Base-by-base conservation (phyloP, 2,113 vertebrate species). In the Dipodomys ordii region DNA sequence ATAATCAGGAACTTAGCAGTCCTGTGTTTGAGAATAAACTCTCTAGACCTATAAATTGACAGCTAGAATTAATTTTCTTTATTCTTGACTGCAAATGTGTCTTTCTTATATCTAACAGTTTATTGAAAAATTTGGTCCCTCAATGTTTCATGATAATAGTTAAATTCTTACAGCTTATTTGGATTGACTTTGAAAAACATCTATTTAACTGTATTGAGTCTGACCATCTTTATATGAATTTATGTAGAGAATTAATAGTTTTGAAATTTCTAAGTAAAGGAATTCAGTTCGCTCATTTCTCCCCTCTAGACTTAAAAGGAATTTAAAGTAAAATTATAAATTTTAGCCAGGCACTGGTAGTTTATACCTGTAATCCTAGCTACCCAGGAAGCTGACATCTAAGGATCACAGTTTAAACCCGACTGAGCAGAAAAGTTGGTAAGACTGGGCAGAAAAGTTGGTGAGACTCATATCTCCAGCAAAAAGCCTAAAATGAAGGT, bases 311-410 rank as follows among this genome's bases (percentile, higher is more conserved):
- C 23, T 88, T 81, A 89, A 28, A 80, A 46, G 83, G 8, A 68
- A 28, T 83, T 88, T 92, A 77, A 83, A 67, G 78, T 87, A n/a
- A 91, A 88, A 79, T 83, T 74, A 19, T 49, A 65, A 83, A 18
- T 85, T 83, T 87, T 72, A 89, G 77, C 27, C 27, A 81, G 39
- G 3, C 13, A 11, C 28, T 69, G 28, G 67, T 10, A 12, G 27
- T 7, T 67, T 25, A 7, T 27, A 11, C 65, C 65, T 67, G 65
- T 57, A 57, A 57, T 57, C 53, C 12, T 57, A 57, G 15, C 53
- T 57, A 57, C 53, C 15, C 53, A 57, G 53, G 16, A 18, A 57
- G 15, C 53, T 57, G 53, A 16, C 12, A 57, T 57, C 53, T 57
- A 57, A 57, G 53, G 12, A 57, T 57, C 13, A 18, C 15, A 57